Evolutionary conservation across 2,888 invertebrate genomes (phyloP).

Genomic region (Meandrusa payeni): DNA sequence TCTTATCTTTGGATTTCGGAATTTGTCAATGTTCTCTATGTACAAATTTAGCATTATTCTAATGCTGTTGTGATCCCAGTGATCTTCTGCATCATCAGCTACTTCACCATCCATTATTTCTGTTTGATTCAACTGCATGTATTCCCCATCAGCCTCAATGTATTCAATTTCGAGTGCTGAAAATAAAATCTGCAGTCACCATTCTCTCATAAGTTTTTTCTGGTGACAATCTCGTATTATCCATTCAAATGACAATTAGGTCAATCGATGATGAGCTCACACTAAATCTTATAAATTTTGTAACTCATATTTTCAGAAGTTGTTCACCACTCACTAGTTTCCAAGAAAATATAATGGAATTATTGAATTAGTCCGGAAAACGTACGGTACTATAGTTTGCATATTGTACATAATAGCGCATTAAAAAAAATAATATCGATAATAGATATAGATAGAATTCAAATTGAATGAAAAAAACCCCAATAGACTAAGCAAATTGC

Average conservation of each 20-base stretch:
- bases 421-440: not conserved
- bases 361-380: too few species aligned
- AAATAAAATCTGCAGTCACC: constrained; percentile 42
- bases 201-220: constrained; percentile 26
- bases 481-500: constrained; percentile 53
- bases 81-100: constrained; percentile 60
- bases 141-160: constrained; percentile 51
- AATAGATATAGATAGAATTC: not conserved
- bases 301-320: not conserved
- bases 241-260: constrained; percentile 24
- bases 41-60: constrained; percentile 55
- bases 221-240: constrained; percentile 17
- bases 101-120: constrained; percentile 52
- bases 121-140: constrained; percentile 50
- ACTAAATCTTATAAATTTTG: not conserved
- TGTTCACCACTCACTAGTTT: too few species aligned
- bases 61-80: constrained; percentile 62
- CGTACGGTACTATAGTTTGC: not conserved
- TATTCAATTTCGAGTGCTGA: constrained; percentile 53
- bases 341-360: too few species aligned
- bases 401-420: not conserved
- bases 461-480: constrained; percentile 21
- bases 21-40: constrained; percentile 61
- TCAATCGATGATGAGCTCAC: constrained; percentile 18
- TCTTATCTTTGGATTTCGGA: constrained; percentile 67